Evolutionary conservation across 2,797 vertebrate genomes (phyloP), one percentile per base, ranked within the genome.

Genomic region (Cephalopachus bancanus): DNA sequence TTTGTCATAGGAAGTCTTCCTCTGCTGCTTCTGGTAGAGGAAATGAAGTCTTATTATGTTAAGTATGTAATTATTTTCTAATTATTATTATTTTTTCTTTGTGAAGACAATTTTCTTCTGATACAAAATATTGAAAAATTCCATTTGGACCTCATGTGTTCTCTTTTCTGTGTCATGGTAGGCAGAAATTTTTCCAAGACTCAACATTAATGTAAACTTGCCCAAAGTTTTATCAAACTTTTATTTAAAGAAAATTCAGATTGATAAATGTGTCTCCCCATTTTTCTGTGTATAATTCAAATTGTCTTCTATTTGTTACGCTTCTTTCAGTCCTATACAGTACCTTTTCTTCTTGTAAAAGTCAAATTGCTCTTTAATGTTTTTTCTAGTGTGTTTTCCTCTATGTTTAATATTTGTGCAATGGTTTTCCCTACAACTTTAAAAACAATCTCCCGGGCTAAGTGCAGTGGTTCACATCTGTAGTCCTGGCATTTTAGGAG

Each of bases 321-420:
- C 72, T 62, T 26, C 30, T 78, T 96, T 67, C 37, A 78, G 20
- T 33, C 49, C 22, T 17, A n/a, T 16, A 19, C 4, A 51, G 17
- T 55, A 65, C 24, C 14, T 95, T 93, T 93, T 75, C 49, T 90
- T 51, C 94, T 83, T 76, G 8, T 84, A 75, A 93, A 91, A 85
- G 37, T 55, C 44, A 33, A 15, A 72, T 78, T 89, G 83, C 64
- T 85, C 53, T 80, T 14, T 16, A 57, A 30, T 51, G 17, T 17
- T 49, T 90, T 69, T 17, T 22, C 72, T n/a, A 86, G 2, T 7
- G 5, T n/a, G 76, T 76, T 80, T 80, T 37, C 22, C 71, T 93
- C 95, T 51, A 7, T 62, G 59, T 85, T 94, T 88, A 33, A 59
- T 89, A 3, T 76, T 87, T 65, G 22, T 24, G 90, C 72, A 72